phyloP scores from a whole-genome alignment of 2,113 vertebrate genomes.

The Pluvialis apricaria region DNA sequence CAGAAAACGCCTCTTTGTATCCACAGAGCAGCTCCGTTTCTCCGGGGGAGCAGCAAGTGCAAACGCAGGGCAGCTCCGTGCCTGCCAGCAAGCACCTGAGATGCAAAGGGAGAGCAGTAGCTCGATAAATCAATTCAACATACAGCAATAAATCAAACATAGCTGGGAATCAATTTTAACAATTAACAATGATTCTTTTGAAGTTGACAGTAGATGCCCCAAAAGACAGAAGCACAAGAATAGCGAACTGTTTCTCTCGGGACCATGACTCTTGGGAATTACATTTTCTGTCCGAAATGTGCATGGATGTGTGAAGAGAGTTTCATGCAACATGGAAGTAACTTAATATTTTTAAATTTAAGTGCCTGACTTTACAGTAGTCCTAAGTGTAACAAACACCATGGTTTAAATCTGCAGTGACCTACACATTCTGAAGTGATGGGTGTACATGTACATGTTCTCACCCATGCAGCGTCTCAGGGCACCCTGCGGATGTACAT shows the following conservation, averaged over 20 bases:
- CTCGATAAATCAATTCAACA: not conserved
- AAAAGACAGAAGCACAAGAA: not conserved
- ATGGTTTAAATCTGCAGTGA: not conserved
- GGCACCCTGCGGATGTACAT: rapidly evolving
- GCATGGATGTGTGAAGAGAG: not conserved
- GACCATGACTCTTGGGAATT: not conserved
- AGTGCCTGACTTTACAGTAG: not conserved
- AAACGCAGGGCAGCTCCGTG: not conserved
- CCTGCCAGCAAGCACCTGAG: slow-evolving; percentile 37
- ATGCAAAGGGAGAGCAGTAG: not conserved
- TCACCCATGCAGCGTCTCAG: rapidly evolving
- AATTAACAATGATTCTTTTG: not conserved
- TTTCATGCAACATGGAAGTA: not conserved
- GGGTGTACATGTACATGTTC: not conserved
- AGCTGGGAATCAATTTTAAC: not conserved
- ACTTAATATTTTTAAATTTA: not conserved
- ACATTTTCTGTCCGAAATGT: not conserved
- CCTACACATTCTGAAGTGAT: not conserved
- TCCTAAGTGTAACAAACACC: not conserved
- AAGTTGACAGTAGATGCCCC: not conserved
- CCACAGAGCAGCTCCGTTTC: not conserved
- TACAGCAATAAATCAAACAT: slow-evolving; percentile 14
- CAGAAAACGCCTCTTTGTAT: not conserved
- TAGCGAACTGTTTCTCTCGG: not conserved
- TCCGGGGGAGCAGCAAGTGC: not conserved